Evolutionary conservation across 1,140 invertebrate species (phyloP), one percentile per base, ranked within the genome.

Genomic region (Drosophila rufa): DNA sequence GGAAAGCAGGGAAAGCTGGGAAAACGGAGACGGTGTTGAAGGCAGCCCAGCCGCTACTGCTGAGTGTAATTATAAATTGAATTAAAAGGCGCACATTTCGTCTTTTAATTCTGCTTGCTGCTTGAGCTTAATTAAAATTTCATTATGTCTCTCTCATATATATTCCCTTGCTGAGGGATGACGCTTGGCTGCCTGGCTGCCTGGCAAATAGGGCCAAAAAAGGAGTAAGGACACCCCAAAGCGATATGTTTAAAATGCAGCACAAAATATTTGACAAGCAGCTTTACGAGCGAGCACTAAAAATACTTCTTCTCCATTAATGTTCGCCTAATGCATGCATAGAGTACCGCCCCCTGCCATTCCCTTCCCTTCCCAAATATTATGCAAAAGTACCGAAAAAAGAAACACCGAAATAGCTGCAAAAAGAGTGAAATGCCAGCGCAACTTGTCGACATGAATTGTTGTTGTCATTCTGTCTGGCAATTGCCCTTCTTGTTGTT

Each of bases 371-470:
- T 7, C 17, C 38, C 12, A 22, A 50, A 45, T 66, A 66, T 66
- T 62, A 66, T 66, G 62, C 57, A 66, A 62, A 66, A 36, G 30
- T 14, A 58, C 22, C 9, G 43, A 48, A 64, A 40, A 42, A 42
- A 59, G 36, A 73, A 47, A 66, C 53, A 56, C 53, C 53, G 36
- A 56, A 56, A 56, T 56, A 56, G 36, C 36, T 56, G 53, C 53
- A 56, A 64, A 45, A 62, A 14, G 36, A 50, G 71, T 75, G 59
- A 80, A 87, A 84, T 80, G 82, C 67, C 75, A 85, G 66, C 50
- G 80, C 84, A 89, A 89, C 84, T 89, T 89, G 84, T 89, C 84
- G 85, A 89, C 84, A 89, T 89, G 84, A 89, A 84, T 89, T 78
- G 84, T 89, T 87, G 84, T 87, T 87, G 85, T 84, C 77, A 79